These are phyloP conservation scores for Willisornis vidua DNA, from an alignment of 2,113 vertebrate species.

Conservation along the genomic window DNA sequence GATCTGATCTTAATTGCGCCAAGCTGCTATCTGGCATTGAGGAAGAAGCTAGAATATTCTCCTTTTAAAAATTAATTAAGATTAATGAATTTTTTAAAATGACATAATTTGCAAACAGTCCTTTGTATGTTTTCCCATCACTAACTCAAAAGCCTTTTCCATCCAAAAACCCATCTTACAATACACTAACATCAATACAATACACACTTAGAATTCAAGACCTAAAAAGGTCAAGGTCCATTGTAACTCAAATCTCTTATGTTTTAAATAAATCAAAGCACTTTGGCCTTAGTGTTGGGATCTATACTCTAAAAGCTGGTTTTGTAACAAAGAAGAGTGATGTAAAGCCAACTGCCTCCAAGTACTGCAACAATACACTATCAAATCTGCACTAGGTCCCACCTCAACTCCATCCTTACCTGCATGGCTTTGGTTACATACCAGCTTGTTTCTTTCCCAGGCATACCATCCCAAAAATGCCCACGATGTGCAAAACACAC, in stretches of 20 bases:
- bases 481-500: background rate
- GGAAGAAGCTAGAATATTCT: conserved; percentile 5
- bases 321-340: background rate
- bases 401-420: background rate
- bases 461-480: background rate
- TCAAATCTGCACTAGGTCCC: background rate
- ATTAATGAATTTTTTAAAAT: background rate
- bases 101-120: background rate
- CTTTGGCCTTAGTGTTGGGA: background rate
- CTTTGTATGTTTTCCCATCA: background rate
- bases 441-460: background rate
- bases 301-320: background rate
- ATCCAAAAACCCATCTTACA: background rate
- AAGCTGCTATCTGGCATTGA: conserved; percentile 24
- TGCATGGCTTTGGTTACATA: background rate
- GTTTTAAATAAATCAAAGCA: background rate
- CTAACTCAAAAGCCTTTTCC: background rate
- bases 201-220: background rate
- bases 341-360: background rate
- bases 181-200: background rate
- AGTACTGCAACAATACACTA: background rate
- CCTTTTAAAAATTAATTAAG: conserved; percentile 55
- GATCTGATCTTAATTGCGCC: conserved; percentile 56
- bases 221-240: background rate
- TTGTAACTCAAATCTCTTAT: background rate